Percentiles rank a stretch among this genome's conserved stretches.
Evolutionary conservation across 2,888 invertebrate genomes (phyloP).

Genomic region (Cheilosia impressa): DNA sequence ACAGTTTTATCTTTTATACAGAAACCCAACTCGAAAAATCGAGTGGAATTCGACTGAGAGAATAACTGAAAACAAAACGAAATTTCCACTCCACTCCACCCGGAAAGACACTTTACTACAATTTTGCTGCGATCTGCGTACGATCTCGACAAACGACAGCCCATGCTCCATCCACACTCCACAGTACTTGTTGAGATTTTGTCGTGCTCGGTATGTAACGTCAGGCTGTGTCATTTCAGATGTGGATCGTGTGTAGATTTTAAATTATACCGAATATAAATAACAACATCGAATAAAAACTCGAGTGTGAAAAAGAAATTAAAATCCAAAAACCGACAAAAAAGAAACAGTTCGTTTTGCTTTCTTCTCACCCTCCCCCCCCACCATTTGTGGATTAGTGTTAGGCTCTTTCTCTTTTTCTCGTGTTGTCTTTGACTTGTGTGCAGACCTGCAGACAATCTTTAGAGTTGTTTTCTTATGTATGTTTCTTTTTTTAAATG

Average conservation of each 20-base stretch:
- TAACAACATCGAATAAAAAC: slow-evolving; percentile 30
- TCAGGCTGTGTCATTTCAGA: slow-evolving; percentile 9
- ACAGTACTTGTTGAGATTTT: slow-evolving; percentile 64
- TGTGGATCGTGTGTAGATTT: slow-evolving; percentile 49
- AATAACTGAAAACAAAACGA: background rate
- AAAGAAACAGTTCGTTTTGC: slow-evolving; percentile 61
- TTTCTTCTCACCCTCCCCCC: slow-evolving; percentile 24
- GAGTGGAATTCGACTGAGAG: slow-evolving; percentile 1
- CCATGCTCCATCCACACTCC: slow-evolving; percentile 29
- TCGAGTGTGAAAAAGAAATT: slow-evolving; percentile 31
- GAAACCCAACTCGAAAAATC: slow-evolving; percentile 10
- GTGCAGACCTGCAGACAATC: slow-evolving; percentile 14
- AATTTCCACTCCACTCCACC: slow-evolving; percentile 31
- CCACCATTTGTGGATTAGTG: slow-evolving; percentile 2
- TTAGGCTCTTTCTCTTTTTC: slow-evolving; percentile 33
- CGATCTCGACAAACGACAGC: slow-evolving; percentile 16
- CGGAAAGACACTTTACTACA: slow-evolving; percentile 14
- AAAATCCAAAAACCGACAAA: slow-evolving; percentile 13
- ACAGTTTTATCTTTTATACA: background rate
- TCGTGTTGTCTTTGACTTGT: slow-evolving; percentile 3
- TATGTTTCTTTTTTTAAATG: slow-evolving; percentile 17
- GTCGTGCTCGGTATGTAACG: slow-evolving; percentile 47
- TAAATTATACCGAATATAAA: slow-evolving; percentile 13
- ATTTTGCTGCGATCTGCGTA: background rate
- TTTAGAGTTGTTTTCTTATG: slow-evolving; percentile 40